Percentiles rank a stretch among this genome's conserved stretches.
These are phyloP conservation scores for Anoura caudifer DNA, from an alignment of 2,113 vertebrate genomes.

Conservation along the genomic window DNA sequence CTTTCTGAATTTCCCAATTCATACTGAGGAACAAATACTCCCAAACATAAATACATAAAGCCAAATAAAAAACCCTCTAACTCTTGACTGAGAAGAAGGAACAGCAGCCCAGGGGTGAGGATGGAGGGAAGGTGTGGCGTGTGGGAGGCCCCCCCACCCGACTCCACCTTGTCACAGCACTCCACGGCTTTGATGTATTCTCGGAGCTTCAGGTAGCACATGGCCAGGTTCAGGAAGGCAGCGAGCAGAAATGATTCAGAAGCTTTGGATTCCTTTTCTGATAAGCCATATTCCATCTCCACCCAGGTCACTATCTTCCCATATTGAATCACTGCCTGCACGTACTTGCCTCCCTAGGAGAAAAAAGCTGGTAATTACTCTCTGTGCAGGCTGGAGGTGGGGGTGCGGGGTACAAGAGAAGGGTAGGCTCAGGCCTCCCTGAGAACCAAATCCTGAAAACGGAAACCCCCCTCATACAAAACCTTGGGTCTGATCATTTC, in stretches of 20 bases:
- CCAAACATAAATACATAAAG: not conserved
- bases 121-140: accelerated
- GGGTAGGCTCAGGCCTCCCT: not conserved
- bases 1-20: not conserved
- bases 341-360: constrained; percentile 86
- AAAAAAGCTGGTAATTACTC: not conserved
- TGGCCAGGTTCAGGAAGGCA: constrained; percentile 93
- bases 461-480: not conserved
- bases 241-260: constrained; percentile 87
- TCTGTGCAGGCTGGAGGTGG: too few species aligned
- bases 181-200: constrained; percentile 91
- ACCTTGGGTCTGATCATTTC: not conserved
- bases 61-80: not conserved
- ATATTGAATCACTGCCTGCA: constrained; percentile 93
- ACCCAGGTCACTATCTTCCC: constrained; percentile 93
- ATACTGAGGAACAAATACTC: not conserved
- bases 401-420: too few species aligned
- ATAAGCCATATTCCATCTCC: constrained; percentile 91
- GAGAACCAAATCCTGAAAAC: not conserved
- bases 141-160: accelerated
- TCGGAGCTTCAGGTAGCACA: constrained; percentile 92
- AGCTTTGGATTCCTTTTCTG: constrained; percentile 85
- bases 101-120: not conserved
- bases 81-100: not conserved
- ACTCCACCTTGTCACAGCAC: constrained; percentile 94